Evolutionary conservation across 2,113 vertebrate genomes (phyloP), one percentile per base, ranked within the genome.

Genomic region (Lipophrys pholis): DNA sequence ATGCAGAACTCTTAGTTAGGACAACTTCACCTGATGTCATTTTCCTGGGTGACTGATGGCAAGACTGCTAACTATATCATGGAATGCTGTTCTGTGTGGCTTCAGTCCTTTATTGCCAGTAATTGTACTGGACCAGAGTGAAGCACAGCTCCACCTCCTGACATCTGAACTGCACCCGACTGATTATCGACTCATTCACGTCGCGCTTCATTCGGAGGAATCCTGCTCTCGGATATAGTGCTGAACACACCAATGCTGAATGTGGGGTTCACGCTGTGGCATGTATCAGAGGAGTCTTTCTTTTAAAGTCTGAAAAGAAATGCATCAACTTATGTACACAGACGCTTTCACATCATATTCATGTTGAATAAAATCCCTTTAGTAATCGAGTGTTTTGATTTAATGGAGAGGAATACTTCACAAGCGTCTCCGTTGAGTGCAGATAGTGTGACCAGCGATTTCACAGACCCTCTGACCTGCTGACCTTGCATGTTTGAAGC

Each of bases 381-480:
- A 45, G 11, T 45, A 12, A 3, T 12, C 3, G n/a, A 53, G 30
- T 39, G 6, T 15, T 54, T 59, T 6, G 5, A 49, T 55, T 69
- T 52, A 2, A 61, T 6, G n/a, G 8, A n/a, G 46, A 11, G 14
- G 36, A 74, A 59, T 16, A 16, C 21, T 11, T 12, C 57, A 43
- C 6, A 51, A 58, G 53, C 46, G 68, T 63, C 12, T n/a, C 39
- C 4, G 21, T 30, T 30, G 21, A 30, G 21, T 30, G 21, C 21
- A 2, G 21, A 30, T 30, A 30, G 21, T 30, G 21, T 30, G 21
- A 30, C 21, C 21, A 30, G 21, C 51, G 55, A 70, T 65, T 78
- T 72, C 17, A 48, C 38, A 66, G 30, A n/a, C 15, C 56, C 54
- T 72, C 49, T 70, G 76, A 70, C 78, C 73, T 58, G 55, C 73